phyloP scores from a whole-genome alignment of 2,888 invertebrate genomes.

The Drosophila aldrichi region DNA sequence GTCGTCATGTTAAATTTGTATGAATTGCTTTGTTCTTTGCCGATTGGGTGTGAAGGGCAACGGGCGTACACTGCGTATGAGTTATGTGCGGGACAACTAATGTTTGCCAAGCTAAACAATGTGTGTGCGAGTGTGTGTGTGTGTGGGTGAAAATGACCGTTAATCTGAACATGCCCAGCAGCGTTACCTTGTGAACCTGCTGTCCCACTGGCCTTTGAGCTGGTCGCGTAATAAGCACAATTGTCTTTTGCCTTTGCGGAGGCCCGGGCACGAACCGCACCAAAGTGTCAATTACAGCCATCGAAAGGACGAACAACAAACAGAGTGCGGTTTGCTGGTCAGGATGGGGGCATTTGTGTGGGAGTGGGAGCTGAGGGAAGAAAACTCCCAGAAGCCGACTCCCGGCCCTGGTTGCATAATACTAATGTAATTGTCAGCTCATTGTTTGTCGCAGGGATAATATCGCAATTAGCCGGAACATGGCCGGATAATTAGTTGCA shows the following conservation, averaged over 20 bases:
- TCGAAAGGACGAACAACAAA: constrained; percentile 33
- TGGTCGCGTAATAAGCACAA: constrained; percentile 61
- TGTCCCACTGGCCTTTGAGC: constrained; percentile 33
- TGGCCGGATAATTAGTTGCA: constrained; percentile 58
- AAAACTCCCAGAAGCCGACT: constrained; percentile 3
- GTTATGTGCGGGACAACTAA: constrained; percentile 49
- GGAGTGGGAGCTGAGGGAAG: constrained; percentile 13
- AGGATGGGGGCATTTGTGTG: background rate
- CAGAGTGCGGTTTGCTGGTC: background rate
- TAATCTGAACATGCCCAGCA: constrained; percentile 46
- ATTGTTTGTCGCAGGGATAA: constrained; percentile 65
- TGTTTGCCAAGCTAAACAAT: constrained; percentile 59
- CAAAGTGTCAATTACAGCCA: constrained; percentile 72
- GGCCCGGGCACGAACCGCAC: constrained; percentile 4
- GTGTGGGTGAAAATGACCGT: constrained; percentile 22
- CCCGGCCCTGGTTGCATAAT: constrained; percentile 47
- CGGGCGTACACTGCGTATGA: constrained; percentile 27
- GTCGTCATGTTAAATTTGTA: constrained; percentile 68
- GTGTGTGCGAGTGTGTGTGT: constrained; percentile 3
- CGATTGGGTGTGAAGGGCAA: constrained; percentile 8
- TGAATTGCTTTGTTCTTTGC: constrained; percentile 45
- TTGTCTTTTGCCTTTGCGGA: constrained; percentile 64
- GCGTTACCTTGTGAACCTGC: constrained; percentile 25
- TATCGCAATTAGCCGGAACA: constrained; percentile 60
- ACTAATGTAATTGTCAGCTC: constrained; percentile 66